A percentile compares a stretch with the other conserved stretches of the same genome.
These are phyloP conservation scores for Scaptomyza pallida DNA, from an alignment of 1,140 invertebrate genomes.

Conservation along the genomic window DNA sequence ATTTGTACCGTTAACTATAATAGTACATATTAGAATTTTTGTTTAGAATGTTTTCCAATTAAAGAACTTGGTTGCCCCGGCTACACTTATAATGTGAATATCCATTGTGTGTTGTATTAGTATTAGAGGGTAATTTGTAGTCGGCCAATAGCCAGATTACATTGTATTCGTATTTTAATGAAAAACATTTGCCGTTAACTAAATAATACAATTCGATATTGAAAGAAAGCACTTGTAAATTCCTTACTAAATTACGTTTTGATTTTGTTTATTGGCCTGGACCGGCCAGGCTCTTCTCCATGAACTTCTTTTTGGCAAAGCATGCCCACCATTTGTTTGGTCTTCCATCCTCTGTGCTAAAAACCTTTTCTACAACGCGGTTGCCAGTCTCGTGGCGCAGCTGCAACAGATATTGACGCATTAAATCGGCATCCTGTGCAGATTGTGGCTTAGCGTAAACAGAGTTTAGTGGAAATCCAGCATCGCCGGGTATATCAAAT, in stretches of 20 bases:
- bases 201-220: constrained; percentile 43
- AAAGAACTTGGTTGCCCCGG: constrained; percentile 48
- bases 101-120: constrained; percentile 8
- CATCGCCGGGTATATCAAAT: constrained; percentile 98
- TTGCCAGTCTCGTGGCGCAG: constrained; percentile 96
- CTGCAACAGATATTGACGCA: constrained; percentile 97
- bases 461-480: constrained; percentile 98
- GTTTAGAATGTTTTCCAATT: constrained; percentile 73
- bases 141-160: neutral
- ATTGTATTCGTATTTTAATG: constrained; percentile 19
- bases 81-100: constrained; percentile 25
- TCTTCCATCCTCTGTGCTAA: constrained; percentile 94
- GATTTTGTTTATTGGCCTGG: constrained; percentile 70
- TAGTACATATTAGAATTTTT: constrained; percentile 63
- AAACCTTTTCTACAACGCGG: constrained; percentile 96
- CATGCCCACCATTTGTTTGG: constrained; percentile 99
- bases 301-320: constrained; percentile 99
- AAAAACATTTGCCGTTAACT: constrained; percentile 17
- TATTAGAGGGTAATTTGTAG: neutral
- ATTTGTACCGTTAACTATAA: constrained; percentile 94
- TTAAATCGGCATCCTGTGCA: constrained; percentile 91
- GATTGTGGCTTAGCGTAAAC: constrained; percentile 96
- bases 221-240: constrained; percentile 20
- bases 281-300: constrained; percentile 96
- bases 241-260: constrained; percentile 1